Evolutionary conservation across 2,113 vertebrate species (phyloP).

Genomic region (Lophochroa leadbeateri): DNA sequence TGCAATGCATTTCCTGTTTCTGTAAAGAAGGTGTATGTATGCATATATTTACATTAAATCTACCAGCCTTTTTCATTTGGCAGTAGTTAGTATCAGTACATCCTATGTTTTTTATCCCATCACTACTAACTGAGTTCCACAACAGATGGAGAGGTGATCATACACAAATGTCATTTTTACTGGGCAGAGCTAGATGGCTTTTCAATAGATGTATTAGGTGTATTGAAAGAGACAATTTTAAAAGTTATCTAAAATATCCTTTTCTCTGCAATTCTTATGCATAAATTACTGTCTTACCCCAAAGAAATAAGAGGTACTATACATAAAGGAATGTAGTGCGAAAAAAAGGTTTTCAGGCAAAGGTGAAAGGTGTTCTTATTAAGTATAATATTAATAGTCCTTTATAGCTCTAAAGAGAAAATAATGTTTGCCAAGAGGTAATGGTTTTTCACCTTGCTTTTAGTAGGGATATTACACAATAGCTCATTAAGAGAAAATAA

Average conservation of each 20-base stretch:
- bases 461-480: background rate
- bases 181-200: background rate
- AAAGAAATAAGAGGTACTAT: background rate
- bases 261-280: background rate
- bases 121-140: background rate
- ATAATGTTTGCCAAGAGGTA: background rate
- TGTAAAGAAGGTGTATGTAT: background rate
- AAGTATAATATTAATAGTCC: background rate
- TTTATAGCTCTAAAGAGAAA: background rate
- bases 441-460: background rate
- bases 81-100: background rate
- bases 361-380: background rate
- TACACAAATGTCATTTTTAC: background rate
- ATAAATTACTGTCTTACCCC: background rate
- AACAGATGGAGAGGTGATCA: background rate
- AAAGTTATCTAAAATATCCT: background rate
- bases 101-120: conserved; percentile 19
- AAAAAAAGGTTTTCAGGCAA: background rate
- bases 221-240: background rate
- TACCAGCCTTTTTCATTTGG: background rate
- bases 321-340: background rate
- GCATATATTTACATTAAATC: background rate
- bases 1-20: background rate
- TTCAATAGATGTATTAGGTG: background rate
- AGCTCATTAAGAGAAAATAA: background rate